phyloP scores from a whole-genome alignment of 1,140 invertebrate species.

The Melipona quadrifasciata region DNA sequence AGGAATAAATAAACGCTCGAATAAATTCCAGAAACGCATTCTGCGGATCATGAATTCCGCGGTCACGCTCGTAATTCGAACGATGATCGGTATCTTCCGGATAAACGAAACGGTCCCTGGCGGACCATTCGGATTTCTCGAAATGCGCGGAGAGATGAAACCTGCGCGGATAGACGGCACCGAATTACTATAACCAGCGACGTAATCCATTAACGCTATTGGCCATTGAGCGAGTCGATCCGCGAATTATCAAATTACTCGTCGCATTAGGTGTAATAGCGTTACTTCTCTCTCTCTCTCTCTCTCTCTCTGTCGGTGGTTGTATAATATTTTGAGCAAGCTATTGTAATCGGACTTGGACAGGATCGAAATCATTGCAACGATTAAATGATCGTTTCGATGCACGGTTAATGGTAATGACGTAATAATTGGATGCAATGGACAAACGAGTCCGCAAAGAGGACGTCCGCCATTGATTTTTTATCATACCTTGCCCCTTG shows the following conservation, averaged over 20 bases:
- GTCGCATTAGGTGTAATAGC: slow-evolving; percentile 49
- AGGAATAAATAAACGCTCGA: neutral
- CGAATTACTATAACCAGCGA: slow-evolving; percentile 41
- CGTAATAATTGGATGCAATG: neutral
- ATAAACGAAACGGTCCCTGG: neutral
- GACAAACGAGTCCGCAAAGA: neutral
- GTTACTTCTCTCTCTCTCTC: slow-evolving; percentile 16
- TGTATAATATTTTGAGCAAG: neutral
- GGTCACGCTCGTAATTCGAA: neutral
- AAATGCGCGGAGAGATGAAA: neutral
- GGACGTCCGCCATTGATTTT: neutral
- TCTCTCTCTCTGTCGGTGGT: slow-evolving; percentile 13
- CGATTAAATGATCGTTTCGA: slow-evolving; percentile 53
- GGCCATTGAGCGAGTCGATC: slow-evolving; percentile 36
- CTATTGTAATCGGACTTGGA: slow-evolving; percentile 28
- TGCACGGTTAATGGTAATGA: slow-evolving; percentile 27
- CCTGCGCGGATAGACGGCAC: neutral
- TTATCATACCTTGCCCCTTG: neutral
- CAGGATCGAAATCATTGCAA: slow-evolving; percentile 43
- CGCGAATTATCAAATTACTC: slow-evolving; percentile 62
- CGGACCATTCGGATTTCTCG: neutral
- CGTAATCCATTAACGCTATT: slow-evolving; percentile 62
- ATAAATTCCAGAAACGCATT: neutral
- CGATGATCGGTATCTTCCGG: neutral
- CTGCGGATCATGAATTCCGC: neutral